phyloP scores from a whole-genome alignment of 2,888 invertebrate genomes.

The Candidula unifasciata region DNA sequence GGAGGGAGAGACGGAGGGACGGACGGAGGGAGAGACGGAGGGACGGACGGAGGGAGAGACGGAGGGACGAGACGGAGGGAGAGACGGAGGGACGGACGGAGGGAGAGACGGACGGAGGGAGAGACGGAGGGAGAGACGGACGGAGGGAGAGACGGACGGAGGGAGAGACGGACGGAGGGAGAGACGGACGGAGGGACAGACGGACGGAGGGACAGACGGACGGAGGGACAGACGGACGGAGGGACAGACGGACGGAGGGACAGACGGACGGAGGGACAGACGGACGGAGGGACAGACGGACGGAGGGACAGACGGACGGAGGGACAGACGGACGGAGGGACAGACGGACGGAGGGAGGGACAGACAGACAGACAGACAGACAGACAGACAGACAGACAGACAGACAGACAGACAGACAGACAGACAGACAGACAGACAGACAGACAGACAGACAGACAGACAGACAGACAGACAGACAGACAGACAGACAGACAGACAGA shows the following conservation, averaged over 20 bases:
- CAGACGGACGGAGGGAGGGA: neutral
- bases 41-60: neutral
- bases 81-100: no score
- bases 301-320: neutral
- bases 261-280: no score
- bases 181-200: neutral
- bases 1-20: slow-evolving; percentile 4
- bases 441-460: neutral
- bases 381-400: neutral
- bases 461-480: neutral
- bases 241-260: no score
- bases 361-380: neutral
- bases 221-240: no score
- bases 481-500: neutral
- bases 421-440: neutral
- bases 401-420: neutral
- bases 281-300: no score
- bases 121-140: neutral
- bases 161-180: neutral
- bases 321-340: neutral
- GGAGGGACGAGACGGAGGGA: slow-evolving; percentile 11
- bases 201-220: slow-evolving; percentile 13
- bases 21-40: neutral
- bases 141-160: neutral
- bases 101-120: neutral